A percentile compares a stretch with the other conserved stretches of the same genome.
Conservation (phyloP, 2,888 invertebrate species). For the Trissolcus japonicus region DNA sequence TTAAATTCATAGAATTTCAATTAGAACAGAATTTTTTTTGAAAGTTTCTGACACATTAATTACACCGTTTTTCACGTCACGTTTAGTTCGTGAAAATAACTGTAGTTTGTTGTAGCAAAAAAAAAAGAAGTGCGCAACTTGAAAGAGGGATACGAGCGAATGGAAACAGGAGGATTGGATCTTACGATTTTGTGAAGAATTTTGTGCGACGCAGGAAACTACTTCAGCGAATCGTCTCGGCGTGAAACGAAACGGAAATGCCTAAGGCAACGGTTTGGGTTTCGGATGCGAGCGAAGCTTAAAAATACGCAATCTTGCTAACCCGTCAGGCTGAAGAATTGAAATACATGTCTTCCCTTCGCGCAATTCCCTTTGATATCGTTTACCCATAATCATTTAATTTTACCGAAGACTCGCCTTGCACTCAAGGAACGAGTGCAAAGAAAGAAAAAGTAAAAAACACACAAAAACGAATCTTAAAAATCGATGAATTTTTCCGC, state of each 20-base stretch:
- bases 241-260: slow-evolving; percentile 75
- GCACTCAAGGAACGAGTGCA: not conserved
- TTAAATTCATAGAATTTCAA: too few relatives aligned
- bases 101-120: slow-evolving; percentile 21
- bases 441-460: too few relatives aligned
- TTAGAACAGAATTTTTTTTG: too few relatives aligned
- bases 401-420: slow-evolving; percentile 67
- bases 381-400: slow-evolving; percentile 77
- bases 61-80: slow-evolving; percentile 5
- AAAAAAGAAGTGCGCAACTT: slow-evolving; percentile 1
- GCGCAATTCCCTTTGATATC: slow-evolving; percentile 74
- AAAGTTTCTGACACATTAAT: slow-evolving; percentile 8
- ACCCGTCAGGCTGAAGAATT: slow-evolving; percentile 76
- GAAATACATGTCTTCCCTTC: slow-evolving; percentile 72
- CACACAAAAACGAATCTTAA: too few relatives aligned
- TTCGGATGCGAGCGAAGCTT: slow-evolving; percentile 68
- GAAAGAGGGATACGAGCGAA: slow-evolving; percentile 22
- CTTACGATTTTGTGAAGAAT: slow-evolving; percentile 56
- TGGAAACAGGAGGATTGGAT: slow-evolving; percentile 36
- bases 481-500: too few relatives aligned
- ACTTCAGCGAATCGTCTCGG: slow-evolving; percentile 65
- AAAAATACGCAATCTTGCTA: slow-evolving; percentile 77
- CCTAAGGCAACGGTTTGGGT: slow-evolving; percentile 59
- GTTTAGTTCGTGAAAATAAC: slow-evolving; percentile 2
- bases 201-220: slow-evolving; percentile 49